phyloP scores from a whole-genome alignment of 2,888 invertebrate genomes.

The Xestia ashworthii region DNA sequence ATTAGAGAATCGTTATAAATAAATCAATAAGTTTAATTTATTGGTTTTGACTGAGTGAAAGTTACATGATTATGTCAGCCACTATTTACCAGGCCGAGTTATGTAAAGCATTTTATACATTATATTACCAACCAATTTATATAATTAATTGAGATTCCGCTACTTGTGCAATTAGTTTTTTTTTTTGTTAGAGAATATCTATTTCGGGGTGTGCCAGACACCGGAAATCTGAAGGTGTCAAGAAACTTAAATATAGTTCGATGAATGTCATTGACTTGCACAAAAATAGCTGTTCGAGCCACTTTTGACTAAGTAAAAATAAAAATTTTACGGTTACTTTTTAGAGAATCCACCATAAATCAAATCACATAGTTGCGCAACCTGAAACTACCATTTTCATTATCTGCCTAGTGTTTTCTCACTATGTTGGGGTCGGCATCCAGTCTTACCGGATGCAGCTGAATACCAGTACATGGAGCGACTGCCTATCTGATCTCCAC shows the following conservation, averaged over 20 bases:
- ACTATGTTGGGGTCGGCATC: too few relatives aligned
- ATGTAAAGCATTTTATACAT: constrained; percentile 61
- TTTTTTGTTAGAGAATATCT: constrained; percentile 8
- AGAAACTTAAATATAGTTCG: not conserved
- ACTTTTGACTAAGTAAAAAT: not conserved
- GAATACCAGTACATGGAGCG: too few relatives aligned
- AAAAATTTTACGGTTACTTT: too few relatives aligned
- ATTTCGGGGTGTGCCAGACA: not conserved
- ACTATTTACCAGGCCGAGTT: constrained; percentile 60
- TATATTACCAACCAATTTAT: constrained; percentile 57
- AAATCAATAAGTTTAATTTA: constrained; percentile 75
- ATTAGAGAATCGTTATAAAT: constrained; percentile 68
- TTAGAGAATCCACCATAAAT: too few relatives aligned
- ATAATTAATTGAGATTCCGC: constrained; percentile 55
- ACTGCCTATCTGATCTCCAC: too few relatives aligned
- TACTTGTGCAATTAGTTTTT: constrained; percentile 41
- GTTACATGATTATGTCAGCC: constrained; percentile 71
- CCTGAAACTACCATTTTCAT: too few relatives aligned
- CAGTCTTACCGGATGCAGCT: too few relatives aligned
- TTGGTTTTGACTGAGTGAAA: constrained; percentile 73
- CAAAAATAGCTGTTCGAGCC: not conserved
- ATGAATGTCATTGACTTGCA: not conserved
- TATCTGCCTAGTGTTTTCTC: too few relatives aligned
- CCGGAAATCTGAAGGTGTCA: not conserved
- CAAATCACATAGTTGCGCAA: too few relatives aligned